A percentile compares a stretch with the other conserved stretches of the same genome.
phyloP scores from a whole-genome alignment of 1,140 invertebrate genomes.

The Tetramorium parvispinum region DNA sequence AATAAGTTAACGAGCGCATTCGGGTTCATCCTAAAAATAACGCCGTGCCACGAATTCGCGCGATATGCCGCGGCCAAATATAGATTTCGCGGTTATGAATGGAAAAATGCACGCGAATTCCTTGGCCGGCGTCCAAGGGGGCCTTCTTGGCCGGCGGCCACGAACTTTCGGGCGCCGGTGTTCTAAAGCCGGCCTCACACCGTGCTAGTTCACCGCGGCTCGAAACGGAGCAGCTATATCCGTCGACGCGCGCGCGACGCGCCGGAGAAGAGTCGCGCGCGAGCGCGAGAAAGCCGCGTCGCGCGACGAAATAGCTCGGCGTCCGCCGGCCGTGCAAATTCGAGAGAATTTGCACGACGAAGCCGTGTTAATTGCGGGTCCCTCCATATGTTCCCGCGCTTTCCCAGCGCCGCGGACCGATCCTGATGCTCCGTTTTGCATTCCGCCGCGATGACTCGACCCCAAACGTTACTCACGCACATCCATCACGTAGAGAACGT shows the following conservation, averaged over 20 bases:
- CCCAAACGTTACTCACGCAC: slow-evolving; percentile 35
- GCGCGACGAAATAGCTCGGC: slow-evolving; percentile 25
- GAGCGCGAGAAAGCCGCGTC: slow-evolving; percentile 21
- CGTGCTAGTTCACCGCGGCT: slow-evolving; percentile 49
- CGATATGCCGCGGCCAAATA: slow-evolving; percentile 73
- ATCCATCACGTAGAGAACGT: slow-evolving; percentile 27
- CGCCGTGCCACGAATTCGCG: slow-evolving; percentile 72
- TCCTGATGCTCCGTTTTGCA: slow-evolving; percentile 49
- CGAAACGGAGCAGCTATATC: slow-evolving; percentile 56
- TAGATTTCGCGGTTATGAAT: slow-evolving; percentile 82
- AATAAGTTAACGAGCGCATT: slow-evolving; percentile 57
- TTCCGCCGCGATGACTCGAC: slow-evolving; percentile 34
- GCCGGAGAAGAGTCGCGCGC: slow-evolving; percentile 25
- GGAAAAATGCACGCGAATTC: slow-evolving; percentile 83
- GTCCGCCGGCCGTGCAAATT: slow-evolving; percentile 42
- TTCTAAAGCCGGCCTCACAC: slow-evolving; percentile 65
- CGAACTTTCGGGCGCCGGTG: slow-evolving; percentile 73
- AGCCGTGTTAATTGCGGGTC: slow-evolving; percentile 33
- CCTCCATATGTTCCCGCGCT: slow-evolving; percentile 19
- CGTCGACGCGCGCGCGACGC: slow-evolving; percentile 24
- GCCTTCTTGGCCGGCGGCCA: slow-evolving; percentile 76
- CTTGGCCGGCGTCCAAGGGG: slow-evolving; percentile 74
- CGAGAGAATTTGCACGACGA: slow-evolving; percentile 43
- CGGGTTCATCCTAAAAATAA: slow-evolving; percentile 73
- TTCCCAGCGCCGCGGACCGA: not conserved